phyloP scores from a whole-genome alignment of 1,140 invertebrate species.

The Aphis craccivora region DNA sequence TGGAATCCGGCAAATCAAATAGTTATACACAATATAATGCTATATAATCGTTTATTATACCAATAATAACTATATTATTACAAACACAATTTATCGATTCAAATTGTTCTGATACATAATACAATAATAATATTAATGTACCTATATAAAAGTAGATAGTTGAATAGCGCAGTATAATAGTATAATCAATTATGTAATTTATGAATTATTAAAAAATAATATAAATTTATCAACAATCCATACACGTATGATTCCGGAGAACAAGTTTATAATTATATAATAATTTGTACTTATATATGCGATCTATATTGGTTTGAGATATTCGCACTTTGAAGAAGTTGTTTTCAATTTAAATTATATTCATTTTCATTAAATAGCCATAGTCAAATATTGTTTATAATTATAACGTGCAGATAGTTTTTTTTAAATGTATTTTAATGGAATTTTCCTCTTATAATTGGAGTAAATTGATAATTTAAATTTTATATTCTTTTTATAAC shows the following conservation, averaged over 20 bases:
- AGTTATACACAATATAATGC: background rate
- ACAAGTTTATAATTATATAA: no score
- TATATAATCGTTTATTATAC: background rate
- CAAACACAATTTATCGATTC: no score
- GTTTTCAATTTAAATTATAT: no score
- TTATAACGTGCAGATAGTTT: background rate
- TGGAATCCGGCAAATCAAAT: slow-evolving; percentile 40
- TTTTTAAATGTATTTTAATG: background rate
- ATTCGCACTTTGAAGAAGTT: no score
- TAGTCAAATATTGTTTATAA: background rate
- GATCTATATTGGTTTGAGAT: no score
- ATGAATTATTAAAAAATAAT: no score
- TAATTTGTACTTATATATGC: no score
- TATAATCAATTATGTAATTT: no score
- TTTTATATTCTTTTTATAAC: background rate
- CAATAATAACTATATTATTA: no score
- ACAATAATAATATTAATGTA: background rate
- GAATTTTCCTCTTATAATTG: background rate
- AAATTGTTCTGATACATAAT: background rate
- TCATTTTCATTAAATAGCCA: background rate
- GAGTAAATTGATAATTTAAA: background rate
- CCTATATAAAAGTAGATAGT: no score
- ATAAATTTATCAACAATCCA: background rate
- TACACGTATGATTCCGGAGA: no score
- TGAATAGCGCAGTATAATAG: no score